Percentiles rank a stretch among this genome's conserved stretches.
Conservation (phyloP, 2,113 vertebrate genomes). For the Butastur rufipennis region DNA sequence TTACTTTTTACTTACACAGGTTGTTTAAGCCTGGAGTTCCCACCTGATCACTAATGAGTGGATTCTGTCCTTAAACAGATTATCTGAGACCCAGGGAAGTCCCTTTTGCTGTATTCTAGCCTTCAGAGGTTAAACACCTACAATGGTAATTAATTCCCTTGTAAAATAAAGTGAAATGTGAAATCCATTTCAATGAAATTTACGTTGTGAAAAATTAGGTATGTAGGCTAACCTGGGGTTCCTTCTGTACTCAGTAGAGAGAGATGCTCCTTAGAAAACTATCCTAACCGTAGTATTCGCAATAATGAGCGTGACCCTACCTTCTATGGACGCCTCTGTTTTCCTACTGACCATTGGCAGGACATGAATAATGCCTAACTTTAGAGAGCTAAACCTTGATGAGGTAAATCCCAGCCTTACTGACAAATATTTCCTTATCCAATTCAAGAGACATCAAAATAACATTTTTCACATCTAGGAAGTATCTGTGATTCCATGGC, state of each 20-base stretch:
- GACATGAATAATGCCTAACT: not conserved
- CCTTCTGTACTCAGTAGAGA: not conserved
- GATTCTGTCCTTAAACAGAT: not conserved
- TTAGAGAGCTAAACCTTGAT: not conserved
- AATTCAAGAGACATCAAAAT: constrained; percentile 19
- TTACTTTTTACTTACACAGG: not conserved
- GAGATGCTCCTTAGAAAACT: not conserved
- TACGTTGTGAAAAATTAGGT: not conserved
- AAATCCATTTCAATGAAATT: not conserved
- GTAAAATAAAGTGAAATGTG: not conserved
- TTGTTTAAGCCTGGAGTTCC: not conserved
- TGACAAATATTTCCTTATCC: not conserved
- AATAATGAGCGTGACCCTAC: rapidly evolving
- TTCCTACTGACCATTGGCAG: not conserved
- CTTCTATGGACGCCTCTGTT: not conserved
- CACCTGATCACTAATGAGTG: not conserved
- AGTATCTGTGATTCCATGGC: constrained; percentile 5
- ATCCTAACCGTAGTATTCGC: rapidly evolving
- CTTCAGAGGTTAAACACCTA: not conserved
- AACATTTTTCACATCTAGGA: not conserved
- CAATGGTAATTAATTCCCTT: not conserved
- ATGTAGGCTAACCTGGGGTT: not conserved
- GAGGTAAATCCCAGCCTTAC: not conserved
- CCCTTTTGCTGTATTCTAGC: not conserved
- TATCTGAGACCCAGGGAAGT: not conserved